Base-by-base conservation (phyloP, 2,888 invertebrate genomes). In the Odontocerum albicorne region DNA sequence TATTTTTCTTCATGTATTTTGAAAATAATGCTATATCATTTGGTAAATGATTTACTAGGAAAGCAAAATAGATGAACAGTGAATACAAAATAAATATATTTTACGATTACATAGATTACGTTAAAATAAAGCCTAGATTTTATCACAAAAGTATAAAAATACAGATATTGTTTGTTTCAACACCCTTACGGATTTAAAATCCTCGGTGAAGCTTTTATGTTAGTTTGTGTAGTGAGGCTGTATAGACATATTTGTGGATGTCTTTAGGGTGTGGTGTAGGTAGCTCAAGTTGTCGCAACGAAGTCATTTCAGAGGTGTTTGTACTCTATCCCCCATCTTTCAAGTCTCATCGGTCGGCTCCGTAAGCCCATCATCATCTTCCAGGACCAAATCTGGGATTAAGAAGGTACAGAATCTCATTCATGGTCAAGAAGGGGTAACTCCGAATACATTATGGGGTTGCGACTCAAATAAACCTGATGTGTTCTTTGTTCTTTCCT, bases 351-450 rank as follows among this genome's bases (percentile, higher is more conserved):
- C 19, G 31, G 36, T 45, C 21, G 40, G n/a, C 39, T 27, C 31
- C 10, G 39, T 60, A 60, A 60, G 57, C 60, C 51, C 57, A 53
- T 60, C 60, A 57, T 60, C 58, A 58, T 58, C 58, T 58, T 46
- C 44, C 36, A 27, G 49, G 40, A 35, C 51, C 49, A 51, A 51
- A 51, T 51, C 60, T 45, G 12, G 57, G 60, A 60, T 60, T 60
- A 60, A 39, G 44, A 54, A 20, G 56, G 51, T 45, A 45, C 47
- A 39, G 45, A 44, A 49, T 60, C 57, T 50, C 39, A 50, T 60
- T 60, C 60, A 60, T 44, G 55, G 57, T 57, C 53, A 57, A 50
- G 57, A 49, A 57, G 50, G 57, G 60, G 55, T 49, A 45, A 36
- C 40, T 47, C 31, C 31, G n/a, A 16, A 53, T 22, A 46, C 39